Percentiles rank a stretch among this genome's conserved stretches.
These are phyloP conservation scores for Buceros bicornis DNA, from an alignment of 2,797 vertebrate species.

Conservation along the genomic window DNA sequence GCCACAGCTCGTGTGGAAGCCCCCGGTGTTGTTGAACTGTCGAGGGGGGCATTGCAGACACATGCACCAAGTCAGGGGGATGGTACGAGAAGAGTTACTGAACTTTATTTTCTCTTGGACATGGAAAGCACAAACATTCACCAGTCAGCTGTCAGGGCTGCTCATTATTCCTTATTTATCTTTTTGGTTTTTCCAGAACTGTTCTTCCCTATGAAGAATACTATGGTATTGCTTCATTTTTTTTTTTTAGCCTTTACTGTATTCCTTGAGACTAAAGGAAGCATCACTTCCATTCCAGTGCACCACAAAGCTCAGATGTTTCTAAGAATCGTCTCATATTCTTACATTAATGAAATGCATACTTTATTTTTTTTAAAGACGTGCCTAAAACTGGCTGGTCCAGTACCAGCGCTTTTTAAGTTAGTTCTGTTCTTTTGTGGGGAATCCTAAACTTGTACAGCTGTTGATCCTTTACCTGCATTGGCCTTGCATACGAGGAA, in stretches of 20 bases:
- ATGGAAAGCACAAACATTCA: slow-evolving; percentile 72
- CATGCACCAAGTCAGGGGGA: neutral
- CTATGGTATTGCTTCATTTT: slow-evolving; percentile 33
- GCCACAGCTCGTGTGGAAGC: neutral
- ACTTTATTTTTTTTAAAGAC: slow-evolving; percentile 61
- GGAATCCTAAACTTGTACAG: slow-evolving; percentile 48
- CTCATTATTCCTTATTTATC: slow-evolving; percentile 66
- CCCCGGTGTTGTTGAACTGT: neutral
- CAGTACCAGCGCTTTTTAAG: slow-evolving; percentile 73
- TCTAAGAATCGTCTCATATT: slow-evolving; percentile 10
- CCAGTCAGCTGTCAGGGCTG: slow-evolving; percentile 54
- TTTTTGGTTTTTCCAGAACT: slow-evolving; percentile 28
- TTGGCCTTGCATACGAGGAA: slow-evolving; percentile 41
- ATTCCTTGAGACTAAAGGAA: slow-evolving; percentile 60
- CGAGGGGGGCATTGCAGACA: neutral
- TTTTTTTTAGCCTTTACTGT: slow-evolving; percentile 2
- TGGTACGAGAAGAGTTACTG: slow-evolving; percentile 35
- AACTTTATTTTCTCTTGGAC: slow-evolving; percentile 57
- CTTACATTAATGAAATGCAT: slow-evolving; percentile 30
- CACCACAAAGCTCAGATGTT: slow-evolving; percentile 2
- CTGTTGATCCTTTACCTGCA: slow-evolving; percentile 56
- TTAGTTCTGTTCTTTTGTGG: slow-evolving; percentile 36
- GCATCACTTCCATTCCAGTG: slow-evolving; percentile 58
- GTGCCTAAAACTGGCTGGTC: slow-evolving; percentile 74
- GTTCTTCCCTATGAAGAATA: slow-evolving; percentile 51